Evolutionary conservation across 2,797 vertebrate species (phyloP), one percentile per base, ranked within the genome.

Genomic region (Parambassis ranga): DNA sequence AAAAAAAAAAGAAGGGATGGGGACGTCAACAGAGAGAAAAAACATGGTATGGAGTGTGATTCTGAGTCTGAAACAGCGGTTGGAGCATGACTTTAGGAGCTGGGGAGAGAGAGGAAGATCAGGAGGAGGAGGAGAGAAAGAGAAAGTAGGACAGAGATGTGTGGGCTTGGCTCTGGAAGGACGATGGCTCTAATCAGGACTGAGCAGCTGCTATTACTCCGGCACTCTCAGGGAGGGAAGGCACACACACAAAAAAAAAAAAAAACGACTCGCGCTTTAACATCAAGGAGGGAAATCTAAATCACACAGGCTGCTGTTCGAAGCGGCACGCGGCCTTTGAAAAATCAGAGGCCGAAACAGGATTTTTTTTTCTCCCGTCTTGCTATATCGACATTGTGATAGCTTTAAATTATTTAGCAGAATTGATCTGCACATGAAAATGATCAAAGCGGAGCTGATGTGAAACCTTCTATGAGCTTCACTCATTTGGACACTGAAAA

Each of bases 191-290:
- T 88, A 89, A 89, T 91, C 87, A 90, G 86, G 79, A 77, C 81
- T 79, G 77, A 89, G 75, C 88, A 89, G 88, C 87, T 90, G 88
- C 84, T 86, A 87, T 90, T 89, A 90, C 88, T 83, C 77, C 79
- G 66, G 75, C 15, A 15, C 71, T 83, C 84, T 79, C 39, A 57
- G 84, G 80, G 78, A 85, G 57, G 47, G 68, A 49, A 59, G 65
- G 76, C 64, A 65, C n/a, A n/a, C n/a, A n/a, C n/a, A n/a, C n/a
- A n/a, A n/a, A n/a, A n/a, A n/a, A n/a, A n/a, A n/a, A n/a, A n/a
- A 85, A 86, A 80, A 70, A 67, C 55, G 70, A 48, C 78, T 81
- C 65, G 67, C 66, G 68, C 79, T 82, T 75, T 60, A 80, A 77
- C 67, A 88, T 82, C 58, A 68, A 77, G 79, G 65, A 62, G 52